Evolutionary conservation across 2,113 vertebrate genomes (phyloP).

Genomic region (Charadrius vociferus): DNA sequence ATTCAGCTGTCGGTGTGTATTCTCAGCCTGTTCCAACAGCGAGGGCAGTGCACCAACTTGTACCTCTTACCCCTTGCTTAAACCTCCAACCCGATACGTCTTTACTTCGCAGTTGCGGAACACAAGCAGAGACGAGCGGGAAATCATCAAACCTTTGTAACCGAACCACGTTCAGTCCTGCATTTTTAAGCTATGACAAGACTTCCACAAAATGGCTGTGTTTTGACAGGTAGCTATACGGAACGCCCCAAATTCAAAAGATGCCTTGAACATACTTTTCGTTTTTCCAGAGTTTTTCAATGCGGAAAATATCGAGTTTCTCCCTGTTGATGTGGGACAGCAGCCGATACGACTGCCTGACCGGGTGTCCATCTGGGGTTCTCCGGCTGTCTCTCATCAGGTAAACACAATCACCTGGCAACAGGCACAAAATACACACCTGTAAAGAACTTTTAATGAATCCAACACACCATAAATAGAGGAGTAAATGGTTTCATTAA

Average conservation of each 20-base stretch:
- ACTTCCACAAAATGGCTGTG: neutral
- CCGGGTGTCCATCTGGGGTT: constrained; percentile 91
- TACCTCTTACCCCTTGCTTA: neutral
- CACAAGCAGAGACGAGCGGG: neutral
- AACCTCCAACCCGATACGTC: neutral
- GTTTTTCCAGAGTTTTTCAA: constrained; percentile 99
- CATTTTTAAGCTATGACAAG: neutral
- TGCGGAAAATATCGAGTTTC: constrained; percentile 98
- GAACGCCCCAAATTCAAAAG: neutral
- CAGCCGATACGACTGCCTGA: constrained; percentile 93
- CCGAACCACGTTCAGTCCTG: accelerated
- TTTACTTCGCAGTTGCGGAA: accelerated
- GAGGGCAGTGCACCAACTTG: neutral
- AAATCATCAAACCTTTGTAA: neutral
- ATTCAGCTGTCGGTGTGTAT: neutral
- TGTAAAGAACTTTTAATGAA: neutral
- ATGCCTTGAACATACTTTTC: constrained; percentile 85
- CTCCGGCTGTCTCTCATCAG: constrained; percentile 97
- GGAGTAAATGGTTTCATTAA: neutral
- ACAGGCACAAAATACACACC: neutral
- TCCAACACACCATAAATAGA: neutral
- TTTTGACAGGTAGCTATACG: neutral
- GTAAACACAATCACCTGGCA: constrained; percentile 94
- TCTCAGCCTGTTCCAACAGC: neutral
- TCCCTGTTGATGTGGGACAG: constrained; percentile 94